phyloP scores from a whole-genome alignment of 1,140 invertebrate species.

The Watersipora subatra region DNA sequence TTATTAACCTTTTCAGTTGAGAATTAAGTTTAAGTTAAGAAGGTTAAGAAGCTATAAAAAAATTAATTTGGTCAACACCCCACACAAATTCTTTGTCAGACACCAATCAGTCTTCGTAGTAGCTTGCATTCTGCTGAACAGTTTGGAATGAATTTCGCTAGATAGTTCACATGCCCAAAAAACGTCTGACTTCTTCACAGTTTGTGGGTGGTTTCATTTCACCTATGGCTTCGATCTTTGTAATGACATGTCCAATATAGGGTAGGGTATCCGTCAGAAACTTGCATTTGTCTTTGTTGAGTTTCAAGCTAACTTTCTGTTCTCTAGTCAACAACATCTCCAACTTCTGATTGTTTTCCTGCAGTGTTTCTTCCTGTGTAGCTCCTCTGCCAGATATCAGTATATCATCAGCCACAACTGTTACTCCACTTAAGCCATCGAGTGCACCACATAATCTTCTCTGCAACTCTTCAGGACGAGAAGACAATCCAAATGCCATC shows the following conservation, averaged over 20 bases:
- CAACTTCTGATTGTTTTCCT: constrained; percentile 10
- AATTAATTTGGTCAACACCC: not conserved
- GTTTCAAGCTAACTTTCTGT: constrained; percentile 21
- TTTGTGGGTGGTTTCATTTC: constrained; percentile 11
- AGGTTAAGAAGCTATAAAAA: too few relatives aligned
- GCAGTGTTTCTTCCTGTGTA: constrained; percentile 6
- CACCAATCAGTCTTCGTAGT: not conserved
- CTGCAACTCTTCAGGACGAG: constrained; percentile 13
- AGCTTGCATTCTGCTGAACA: not conserved
- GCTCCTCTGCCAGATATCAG: constrained; percentile 9
- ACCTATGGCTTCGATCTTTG: constrained; percentile 29
- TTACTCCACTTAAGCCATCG: constrained; percentile 8
- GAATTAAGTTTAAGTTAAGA: too few relatives aligned
- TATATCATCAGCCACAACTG: constrained; percentile 10
- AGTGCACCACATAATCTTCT: constrained; percentile 7
- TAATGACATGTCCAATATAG: constrained; percentile 21
- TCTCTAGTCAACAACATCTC: not conserved
- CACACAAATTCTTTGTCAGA: not conserved
- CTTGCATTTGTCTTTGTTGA: constrained; percentile 30
- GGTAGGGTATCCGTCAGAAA: not conserved
- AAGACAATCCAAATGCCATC: constrained; percentile 17
- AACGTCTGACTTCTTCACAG: constrained; percentile 8
- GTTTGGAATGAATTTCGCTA: constrained; percentile 16
- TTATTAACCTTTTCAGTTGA: not conserved
- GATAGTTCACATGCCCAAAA: constrained; percentile 16